Evolutionary conservation across 2,113 vertebrate species (phyloP).

Genomic region (Triplophysa siluroides): DNA sequence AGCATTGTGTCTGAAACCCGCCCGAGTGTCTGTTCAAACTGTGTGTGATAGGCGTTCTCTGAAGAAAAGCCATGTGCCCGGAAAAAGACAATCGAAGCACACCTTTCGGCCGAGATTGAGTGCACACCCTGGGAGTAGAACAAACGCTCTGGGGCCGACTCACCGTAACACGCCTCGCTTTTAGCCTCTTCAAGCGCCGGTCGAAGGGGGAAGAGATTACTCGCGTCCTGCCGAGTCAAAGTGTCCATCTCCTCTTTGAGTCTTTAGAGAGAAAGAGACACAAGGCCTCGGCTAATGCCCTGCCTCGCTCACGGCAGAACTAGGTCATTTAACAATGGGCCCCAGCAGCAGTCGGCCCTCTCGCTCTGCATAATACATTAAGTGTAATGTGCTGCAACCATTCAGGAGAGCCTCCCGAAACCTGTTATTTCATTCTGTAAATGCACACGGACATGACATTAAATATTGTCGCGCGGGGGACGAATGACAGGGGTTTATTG

Average conservation of each 20-base stretch:
- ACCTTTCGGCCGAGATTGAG: slow-evolving; percentile 67
- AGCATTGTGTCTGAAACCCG: slow-evolving; percentile 63
- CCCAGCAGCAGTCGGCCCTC: slow-evolving; percentile 86
- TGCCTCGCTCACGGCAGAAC: slow-evolving; percentile 80
- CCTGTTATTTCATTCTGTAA: slow-evolving; percentile 94
- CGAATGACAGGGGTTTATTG: slow-evolving; percentile 93
- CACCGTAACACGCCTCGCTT: slow-evolving; percentile 66
- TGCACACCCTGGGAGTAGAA: slow-evolving; percentile 68
- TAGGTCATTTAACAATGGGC: slow-evolving; percentile 97
- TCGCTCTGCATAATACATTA: slow-evolving; percentile 97
- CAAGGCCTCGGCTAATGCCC: slow-evolving; percentile 71
- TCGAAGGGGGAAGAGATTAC: slow-evolving; percentile 67
- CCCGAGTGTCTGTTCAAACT: slow-evolving; percentile 62
- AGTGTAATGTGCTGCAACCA: slow-evolving; percentile 90
- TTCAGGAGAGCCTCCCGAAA: slow-evolving; percentile 79
- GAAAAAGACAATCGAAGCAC: slow-evolving; percentile 54
- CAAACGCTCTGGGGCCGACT: slow-evolving; percentile 67
- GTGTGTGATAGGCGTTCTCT: slow-evolving; percentile 62
- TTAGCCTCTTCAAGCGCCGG: slow-evolving; percentile 67
- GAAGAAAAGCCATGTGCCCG: slow-evolving; percentile 44
- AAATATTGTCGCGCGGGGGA: slow-evolving; percentile 90
- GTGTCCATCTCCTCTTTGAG: slow-evolving; percentile 75
- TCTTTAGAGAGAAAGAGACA: slow-evolving; percentile 72
- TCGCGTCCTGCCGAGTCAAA: slow-evolving; percentile 79
- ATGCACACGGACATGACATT: slow-evolving; percentile 96